Evolutionary conservation across 1,140 invertebrate species (phyloP).

Genomic region (Tribolium madens): DNA sequence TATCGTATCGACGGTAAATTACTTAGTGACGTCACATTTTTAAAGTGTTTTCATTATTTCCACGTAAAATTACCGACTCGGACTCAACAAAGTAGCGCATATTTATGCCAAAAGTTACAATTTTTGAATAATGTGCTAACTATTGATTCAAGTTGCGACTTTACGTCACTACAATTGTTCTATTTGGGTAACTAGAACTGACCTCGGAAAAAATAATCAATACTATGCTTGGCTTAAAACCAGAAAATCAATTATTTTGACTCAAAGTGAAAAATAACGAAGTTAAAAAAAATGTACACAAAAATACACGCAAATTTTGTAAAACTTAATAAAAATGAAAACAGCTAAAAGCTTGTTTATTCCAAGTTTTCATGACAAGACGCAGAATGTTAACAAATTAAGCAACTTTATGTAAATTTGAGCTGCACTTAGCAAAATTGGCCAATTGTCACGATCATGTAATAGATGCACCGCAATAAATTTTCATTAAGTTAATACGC

Average conservation of each 20-base stretch:
- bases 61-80: neutral
- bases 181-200: neutral
- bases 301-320: no score
- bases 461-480: neutral
- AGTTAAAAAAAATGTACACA: no score
- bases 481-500: neutral
- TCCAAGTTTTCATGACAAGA: no score
- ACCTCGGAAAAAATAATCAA: slow-evolving; percentile 35
- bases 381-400: neutral
- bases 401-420: neutral
- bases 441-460: neutral
- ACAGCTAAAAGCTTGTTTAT: no score
- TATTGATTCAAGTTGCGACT: neutral
- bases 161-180: slow-evolving; percentile 10
- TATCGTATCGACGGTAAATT: neutral
- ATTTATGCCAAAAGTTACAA: neutral
- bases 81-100: neutral
- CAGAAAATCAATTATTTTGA: slow-evolving; percentile 12
- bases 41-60: slow-evolving; percentile 25
- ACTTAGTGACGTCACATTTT: slow-evolving; percentile 5
- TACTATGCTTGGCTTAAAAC: neutral
- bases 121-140: neutral
- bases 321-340: no score
- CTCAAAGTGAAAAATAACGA: neutral
- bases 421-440: neutral